A percentile compares a stretch with the other conserved stretches of the same genome.
phyloP scores from a whole-genome alignment of 2,113 vertebrate species.

The Plectropomus leopardus region DNA sequence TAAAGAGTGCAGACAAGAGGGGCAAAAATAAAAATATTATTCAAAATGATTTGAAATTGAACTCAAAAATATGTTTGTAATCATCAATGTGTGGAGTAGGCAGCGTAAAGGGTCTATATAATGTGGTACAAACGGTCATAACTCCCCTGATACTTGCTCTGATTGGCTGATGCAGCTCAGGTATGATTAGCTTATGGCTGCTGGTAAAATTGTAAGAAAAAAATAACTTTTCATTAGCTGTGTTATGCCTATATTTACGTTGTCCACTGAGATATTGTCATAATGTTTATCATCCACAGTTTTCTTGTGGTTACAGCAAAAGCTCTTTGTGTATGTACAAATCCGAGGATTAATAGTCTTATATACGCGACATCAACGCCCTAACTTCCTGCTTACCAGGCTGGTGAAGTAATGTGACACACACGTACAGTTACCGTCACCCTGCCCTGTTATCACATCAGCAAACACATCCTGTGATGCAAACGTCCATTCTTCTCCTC shows the following conservation, averaged over 20 bases:
- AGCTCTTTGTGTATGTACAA: neutral
- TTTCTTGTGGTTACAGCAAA: neutral
- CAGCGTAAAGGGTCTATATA: neutral
- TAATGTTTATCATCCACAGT: neutral
- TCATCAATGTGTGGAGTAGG: too few relatives aligned
- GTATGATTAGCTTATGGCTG: neutral
- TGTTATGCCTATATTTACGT: neutral
- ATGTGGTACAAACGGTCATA: neutral
- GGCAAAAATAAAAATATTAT: too few relatives aligned
- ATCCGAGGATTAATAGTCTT: neutral
- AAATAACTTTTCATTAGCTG: neutral
- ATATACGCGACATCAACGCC: neutral
- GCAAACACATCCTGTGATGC: slow-evolving; percentile 49
- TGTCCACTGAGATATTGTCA: neutral
- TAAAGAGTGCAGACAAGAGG: too few relatives aligned
- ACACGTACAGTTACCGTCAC: neutral
- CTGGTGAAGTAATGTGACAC: slow-evolving; percentile 9
- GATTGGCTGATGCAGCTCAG: neutral
- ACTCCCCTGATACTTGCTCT: neutral
- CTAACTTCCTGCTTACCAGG: slow-evolving; percentile 15
- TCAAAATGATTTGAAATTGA: too few relatives aligned
- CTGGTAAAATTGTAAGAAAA: neutral
- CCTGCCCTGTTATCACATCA: slow-evolving; percentile 22
- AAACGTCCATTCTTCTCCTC: slow-evolving; percentile 27
- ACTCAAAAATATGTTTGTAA: too few relatives aligned